These are phyloP conservation scores for Galeopsomyia nigrocyanea DNA, from an alignment of 2,888 invertebrate genomes.

Conservation along the genomic window DNA sequence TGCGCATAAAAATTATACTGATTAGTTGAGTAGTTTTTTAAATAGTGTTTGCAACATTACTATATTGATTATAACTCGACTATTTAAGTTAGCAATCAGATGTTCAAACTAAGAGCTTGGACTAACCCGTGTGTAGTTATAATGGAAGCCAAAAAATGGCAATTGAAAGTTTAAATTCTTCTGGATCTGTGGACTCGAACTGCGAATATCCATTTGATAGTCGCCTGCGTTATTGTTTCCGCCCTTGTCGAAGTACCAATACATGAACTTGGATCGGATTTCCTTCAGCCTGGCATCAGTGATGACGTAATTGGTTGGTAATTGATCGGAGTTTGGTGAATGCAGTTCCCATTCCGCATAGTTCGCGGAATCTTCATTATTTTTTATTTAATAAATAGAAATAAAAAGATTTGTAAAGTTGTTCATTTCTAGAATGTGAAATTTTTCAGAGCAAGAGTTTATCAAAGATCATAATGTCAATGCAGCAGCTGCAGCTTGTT, in stretches of 20 bases:
- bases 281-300: constrained; percentile 77
- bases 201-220: constrained; percentile 85
- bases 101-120: too few species aligned
- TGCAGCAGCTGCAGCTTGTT: too few species aligned
- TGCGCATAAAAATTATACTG: too few species aligned
- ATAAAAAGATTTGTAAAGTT: too few species aligned
- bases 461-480: too few species aligned
- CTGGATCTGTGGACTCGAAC: constrained; percentile 87
- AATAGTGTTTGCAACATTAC: too few species aligned
- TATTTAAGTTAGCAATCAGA: too few species aligned
- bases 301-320: constrained; percentile 77
- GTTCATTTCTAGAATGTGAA: too few species aligned
- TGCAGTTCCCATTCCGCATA: constrained; percentile 63
- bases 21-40: too few species aligned
- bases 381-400: too few species aligned
- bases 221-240: constrained; percentile 81
- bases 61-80: too few species aligned
- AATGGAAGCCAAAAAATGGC: constrained; percentile 93
- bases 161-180: constrained; percentile 94
- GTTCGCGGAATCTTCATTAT: constrained; percentile 60
- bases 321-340: constrained; percentile 70
- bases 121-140: constrained; percentile 91
- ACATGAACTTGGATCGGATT: constrained; percentile 83
- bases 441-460: too few species aligned
- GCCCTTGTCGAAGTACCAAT: constrained; percentile 89